Evolutionary conservation across 1,140 invertebrate species (phyloP).

Genomic region (Solenopsis fugax): DNA sequence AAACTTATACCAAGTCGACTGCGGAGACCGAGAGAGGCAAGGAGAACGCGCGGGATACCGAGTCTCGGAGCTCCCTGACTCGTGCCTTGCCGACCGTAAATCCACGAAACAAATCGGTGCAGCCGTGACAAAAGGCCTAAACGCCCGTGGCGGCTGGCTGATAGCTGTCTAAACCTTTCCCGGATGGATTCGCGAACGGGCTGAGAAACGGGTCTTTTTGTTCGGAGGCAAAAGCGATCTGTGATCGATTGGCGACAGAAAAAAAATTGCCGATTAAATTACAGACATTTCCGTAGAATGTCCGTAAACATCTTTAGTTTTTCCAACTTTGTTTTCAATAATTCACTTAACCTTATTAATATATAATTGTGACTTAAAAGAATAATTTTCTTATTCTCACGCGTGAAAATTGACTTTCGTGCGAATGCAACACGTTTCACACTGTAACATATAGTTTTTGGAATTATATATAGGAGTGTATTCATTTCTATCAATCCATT

Average conservation of each 20-base stretch:
- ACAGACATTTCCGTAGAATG: neutral
- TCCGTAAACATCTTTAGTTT: neutral
- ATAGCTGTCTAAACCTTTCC: conserved; percentile 47
- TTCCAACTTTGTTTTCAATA: neutral
- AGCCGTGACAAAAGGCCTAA: conserved; percentile 57
- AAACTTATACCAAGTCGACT: conserved; percentile 79
- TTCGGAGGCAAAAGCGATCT: neutral
- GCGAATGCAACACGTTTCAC: neutral
- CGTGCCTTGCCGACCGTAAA: conserved; percentile 61
- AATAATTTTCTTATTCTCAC: neutral
- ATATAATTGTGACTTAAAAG: neutral
- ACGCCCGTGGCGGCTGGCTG: conserved; percentile 50
- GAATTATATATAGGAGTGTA: neutral
- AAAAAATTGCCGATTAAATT: neutral
- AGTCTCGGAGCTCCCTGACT: conserved; percentile 46
- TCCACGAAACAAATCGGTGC: conserved; percentile 62
- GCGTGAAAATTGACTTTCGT: neutral
- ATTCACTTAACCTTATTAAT: neutral
- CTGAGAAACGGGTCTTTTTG: neutral
- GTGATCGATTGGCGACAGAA: neutral
- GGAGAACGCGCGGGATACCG: conserved; percentile 50
- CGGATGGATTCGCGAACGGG: conserved; percentile 14
- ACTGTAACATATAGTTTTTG: neutral
- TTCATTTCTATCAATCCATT: conserved; percentile 45
- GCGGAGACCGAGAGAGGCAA: conserved; percentile 45